phyloP scores from a whole-genome alignment of 2,113 vertebrate genomes.

The Cinclus mexicanus region DNA sequence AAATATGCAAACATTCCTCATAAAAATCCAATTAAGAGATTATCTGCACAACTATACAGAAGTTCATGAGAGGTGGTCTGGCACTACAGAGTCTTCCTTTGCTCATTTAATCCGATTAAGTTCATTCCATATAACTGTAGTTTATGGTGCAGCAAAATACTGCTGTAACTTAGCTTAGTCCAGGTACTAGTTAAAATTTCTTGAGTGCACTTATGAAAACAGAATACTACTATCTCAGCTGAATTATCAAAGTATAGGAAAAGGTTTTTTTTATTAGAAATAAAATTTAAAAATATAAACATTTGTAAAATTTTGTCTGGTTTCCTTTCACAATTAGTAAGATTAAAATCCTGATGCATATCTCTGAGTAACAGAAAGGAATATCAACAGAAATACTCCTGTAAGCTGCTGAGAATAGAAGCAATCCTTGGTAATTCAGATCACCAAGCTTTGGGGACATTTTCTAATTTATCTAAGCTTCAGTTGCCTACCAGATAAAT shows the following conservation, averaged over 20 bases:
- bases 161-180: not conserved
- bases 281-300: not conserved
- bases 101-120: conserved; percentile 21
- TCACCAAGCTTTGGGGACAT: not conserved
- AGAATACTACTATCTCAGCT: not conserved
- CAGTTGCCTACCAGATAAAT: not conserved
- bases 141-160: not conserved
- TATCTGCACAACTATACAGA: conserved; percentile 20
- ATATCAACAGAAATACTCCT: not conserved
- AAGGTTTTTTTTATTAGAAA: not conserved
- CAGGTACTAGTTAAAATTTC: not conserved
- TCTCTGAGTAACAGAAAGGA: not conserved
- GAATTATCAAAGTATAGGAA: not conserved
- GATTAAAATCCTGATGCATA: not conserved
- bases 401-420: not conserved
- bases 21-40: conserved; percentile 39
- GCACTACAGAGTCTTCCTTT: not conserved
- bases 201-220: not conserved
- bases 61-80: conserved; percentile 17
- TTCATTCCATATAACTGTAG: not conserved
- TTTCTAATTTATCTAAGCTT: not conserved
- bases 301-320: not conserved
- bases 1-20: conserved; percentile 23
- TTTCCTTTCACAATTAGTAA: not conserved
- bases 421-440: not conserved